Evolutionary conservation across 2,113 vertebrate species (phyloP).

Genomic region (Tachysurus vachellii): DNA sequence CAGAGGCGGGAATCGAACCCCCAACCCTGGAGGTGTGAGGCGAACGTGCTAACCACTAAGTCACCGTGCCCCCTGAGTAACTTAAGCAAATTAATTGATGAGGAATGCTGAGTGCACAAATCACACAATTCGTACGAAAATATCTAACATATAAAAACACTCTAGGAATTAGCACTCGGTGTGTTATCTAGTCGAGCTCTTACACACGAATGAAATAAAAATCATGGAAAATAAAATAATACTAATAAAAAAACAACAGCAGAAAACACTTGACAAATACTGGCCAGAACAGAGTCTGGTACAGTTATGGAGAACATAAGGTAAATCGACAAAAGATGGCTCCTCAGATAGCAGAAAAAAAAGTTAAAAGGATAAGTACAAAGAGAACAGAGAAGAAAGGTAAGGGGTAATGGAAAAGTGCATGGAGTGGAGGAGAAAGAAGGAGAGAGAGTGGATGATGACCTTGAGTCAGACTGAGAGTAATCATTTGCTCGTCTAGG

Average conservation of each 20-base stretch:
- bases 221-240: not conserved
- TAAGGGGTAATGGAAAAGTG: constrained; percentile 28
- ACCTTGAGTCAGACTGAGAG: constrained; percentile 41
- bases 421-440: constrained; percentile 15
- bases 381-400: constrained; percentile 12
- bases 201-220: not conserved
- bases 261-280: not conserved
- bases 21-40: no score
- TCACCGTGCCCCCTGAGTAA: no score
- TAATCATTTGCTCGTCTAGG: constrained; percentile 47
- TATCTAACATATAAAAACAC: not conserved
- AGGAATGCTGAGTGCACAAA: not conserved
- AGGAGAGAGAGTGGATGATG: constrained; percentile 23
- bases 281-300: not conserved
- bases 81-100: no score
- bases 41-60: no score
- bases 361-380: not conserved
- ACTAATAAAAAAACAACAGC: no score
- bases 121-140: not conserved
- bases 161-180: not conserved
- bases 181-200: not conserved
- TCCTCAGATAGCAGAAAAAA: not conserved
- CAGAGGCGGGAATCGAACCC: no score
- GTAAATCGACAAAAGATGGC: not conserved
- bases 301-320: constrained; percentile 18